phyloP scores from a whole-genome alignment of 2,113 vertebrate species.

The Mus musculus region GRCm39 chr4:97105501-97106000 shows the following conservation, averaged over 20 bases:
- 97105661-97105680: neutral
- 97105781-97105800: neutral
- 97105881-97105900: neutral
- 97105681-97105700: neutral
- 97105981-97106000: neutral
- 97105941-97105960: neutral
- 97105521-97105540: neutral
- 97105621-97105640: too few relatives aligned
- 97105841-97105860: neutral
- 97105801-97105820: neutral
- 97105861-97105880: neutral
- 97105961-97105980: neutral
- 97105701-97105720: neutral
- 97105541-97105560: neutral
- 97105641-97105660: too few relatives aligned
- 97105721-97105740: neutral
- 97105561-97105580: neutral
- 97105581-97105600: too few relatives aligned
- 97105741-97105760: neutral
- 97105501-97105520: neutral
- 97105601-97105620: too few relatives aligned
- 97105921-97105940: neutral
- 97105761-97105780: neutral
- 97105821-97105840: neutral
- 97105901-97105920: neutral